A percentile compares a stretch with the other conserved stretches of the same genome.
Evolutionary conservation across 2,797 vertebrate genomes (phyloP).

Genomic region (Gymnothorax reevesii): DNA sequence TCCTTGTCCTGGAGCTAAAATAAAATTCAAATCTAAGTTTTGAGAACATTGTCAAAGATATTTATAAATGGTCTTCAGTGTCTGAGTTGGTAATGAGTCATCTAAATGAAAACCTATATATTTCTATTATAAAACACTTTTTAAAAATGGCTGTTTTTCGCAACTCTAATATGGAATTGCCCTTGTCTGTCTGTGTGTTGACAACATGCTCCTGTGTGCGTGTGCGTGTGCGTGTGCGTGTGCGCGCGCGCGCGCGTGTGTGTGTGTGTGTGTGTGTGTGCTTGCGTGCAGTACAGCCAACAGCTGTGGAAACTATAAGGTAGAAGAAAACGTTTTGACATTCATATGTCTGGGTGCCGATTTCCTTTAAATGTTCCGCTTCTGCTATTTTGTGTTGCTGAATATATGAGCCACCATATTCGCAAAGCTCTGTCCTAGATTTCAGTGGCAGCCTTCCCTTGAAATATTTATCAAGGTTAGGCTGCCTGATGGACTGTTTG

Average conservation of each 20-base stretch:
- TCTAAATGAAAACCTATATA: no score
- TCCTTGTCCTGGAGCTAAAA: no score
- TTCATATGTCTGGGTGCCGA: not conserved
- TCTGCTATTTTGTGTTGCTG: constrained; percentile 24
- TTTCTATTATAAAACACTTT: no score
- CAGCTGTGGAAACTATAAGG: not conserved
- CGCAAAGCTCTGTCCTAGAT: constrained; percentile 62
- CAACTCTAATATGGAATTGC: no score
- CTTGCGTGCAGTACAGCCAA: not conserved
- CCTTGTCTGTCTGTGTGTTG: not conserved
- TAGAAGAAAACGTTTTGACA: not conserved
- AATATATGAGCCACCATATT: not conserved
- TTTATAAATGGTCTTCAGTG: no score
- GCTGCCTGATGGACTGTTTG: constrained; percentile 45
- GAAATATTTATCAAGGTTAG: constrained; percentile 73
- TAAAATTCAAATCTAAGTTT: no score
- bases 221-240: not conserved
- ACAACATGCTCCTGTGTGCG: not conserved
- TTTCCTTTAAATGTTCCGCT: not conserved
- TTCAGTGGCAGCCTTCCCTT: constrained; percentile 57
- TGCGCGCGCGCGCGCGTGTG: not conserved
- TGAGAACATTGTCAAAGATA: no score
- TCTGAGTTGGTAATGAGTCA: no score
- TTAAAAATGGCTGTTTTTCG: no score
- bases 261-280: not conserved